These are phyloP conservation scores for Astropecten irregularis DNA, from an alignment of 53 echinoderm and acorn worm genomes.

Conservation along the genomic window DNA sequence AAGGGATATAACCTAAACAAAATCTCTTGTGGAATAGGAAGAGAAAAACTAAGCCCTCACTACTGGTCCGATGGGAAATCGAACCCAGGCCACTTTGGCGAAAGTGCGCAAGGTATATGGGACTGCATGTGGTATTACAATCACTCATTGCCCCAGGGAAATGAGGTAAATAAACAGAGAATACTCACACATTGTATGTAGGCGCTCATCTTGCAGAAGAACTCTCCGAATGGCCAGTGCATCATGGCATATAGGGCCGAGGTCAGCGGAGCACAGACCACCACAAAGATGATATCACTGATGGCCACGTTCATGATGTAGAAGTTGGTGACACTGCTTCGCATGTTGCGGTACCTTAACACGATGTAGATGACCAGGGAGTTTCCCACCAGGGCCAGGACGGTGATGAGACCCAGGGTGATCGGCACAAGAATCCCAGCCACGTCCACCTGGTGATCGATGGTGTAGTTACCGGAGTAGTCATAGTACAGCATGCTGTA, in stretches of 20 bases:
- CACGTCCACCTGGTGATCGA: not conserved
- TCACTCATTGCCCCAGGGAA: too few species aligned
- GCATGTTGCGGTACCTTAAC: slow-evolving; percentile 78
- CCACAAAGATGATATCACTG: slow-evolving; percentile 87
- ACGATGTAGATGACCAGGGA: slow-evolving; percentile 83
- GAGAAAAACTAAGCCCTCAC: too few species aligned
- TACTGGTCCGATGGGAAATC: too few species aligned
- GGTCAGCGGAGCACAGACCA: slow-evolving; percentile 86
- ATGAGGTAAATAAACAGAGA: too few species aligned
- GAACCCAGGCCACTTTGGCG: too few species aligned
- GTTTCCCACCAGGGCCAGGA: slow-evolving; percentile 84
- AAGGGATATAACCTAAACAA: too few species aligned
- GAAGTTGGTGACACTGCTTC: slow-evolving; percentile 94
- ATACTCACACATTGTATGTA: slow-evolving; percentile 95
- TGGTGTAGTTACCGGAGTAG: not conserved
- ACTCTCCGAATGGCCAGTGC: slow-evolving; percentile 84
- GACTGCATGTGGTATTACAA: too few species aligned
- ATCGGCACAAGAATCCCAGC: slow-evolving; percentile 72
- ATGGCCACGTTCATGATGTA: slow-evolving; percentile 98
- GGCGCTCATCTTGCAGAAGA: slow-evolving; percentile 88
- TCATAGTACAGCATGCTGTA: not conserved
- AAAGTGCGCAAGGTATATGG: too few species aligned
- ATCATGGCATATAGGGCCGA: slow-evolving; percentile 68
- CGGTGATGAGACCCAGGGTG: slow-evolving; percentile 76
- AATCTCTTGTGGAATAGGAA: too few species aligned